Evolutionary conservation across 2,797 vertebrate genomes (phyloP), one percentile per base, ranked within the genome.

Genomic region (Borostomias antarcticus): DNA sequence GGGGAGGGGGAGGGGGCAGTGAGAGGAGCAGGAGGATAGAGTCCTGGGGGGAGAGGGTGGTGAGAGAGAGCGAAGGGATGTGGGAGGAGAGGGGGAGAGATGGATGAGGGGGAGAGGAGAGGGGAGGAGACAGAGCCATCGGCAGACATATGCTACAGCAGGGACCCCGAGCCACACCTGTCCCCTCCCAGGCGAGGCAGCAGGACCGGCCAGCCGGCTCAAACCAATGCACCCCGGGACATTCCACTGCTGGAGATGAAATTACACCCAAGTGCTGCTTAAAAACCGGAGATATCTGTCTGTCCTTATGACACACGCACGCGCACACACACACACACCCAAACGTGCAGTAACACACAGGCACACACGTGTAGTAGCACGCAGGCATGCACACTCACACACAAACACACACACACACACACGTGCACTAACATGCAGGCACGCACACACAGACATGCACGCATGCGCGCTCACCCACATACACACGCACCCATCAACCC

Each of bases 71-170:
- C 51, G 29, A 57, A 21, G 64, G 52, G 19, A 67, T 26, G 78
- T 74, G 58, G 25, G 32, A 33, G 32, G 45, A 48, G 45, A 40
- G 37, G 15, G 37, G 15, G 37, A 40, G 37, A 47, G 45, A 47
- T 8, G 15, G 37, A 40, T n/a, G n/a, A n/a, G n/a, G n/a, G n/a
- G n/a, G n/a, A n/a, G n/a, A n/a, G n/a, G n/a, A n/a, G 37, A 40
- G 37, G 15, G 57, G 23, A 19, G 43, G 50, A 1, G 57, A 45
- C 50, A 1, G 33, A 5, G 23, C 54, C 17, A 64, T 65, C 58
- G 70, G 60, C 71, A 75, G 82, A 86, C 35, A 6, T 8, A 11
- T 37, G 35, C 13, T 8, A 9, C 2, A 37, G 35, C 35, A 37
- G 35, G 35, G 35, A 37, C 4, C 35, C 2, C 3, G 8, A 37